Conservation (phyloP, 2,113 vertebrate species). For the Thalassarche chlororhynchos region DNA sequence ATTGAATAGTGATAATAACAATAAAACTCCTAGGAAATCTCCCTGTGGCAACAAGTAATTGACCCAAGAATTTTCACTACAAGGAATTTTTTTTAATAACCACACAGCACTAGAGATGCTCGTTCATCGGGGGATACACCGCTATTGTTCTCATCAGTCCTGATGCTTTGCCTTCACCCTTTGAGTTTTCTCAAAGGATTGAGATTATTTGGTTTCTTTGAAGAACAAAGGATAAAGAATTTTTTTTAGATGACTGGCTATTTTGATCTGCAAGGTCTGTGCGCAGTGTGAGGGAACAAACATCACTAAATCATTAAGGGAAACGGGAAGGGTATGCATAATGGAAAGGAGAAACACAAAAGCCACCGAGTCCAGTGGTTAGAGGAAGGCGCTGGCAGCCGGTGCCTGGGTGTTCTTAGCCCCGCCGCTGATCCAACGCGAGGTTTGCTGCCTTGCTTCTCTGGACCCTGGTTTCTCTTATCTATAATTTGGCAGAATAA, state of each 20-base stretch:
- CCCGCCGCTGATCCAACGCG: background rate
- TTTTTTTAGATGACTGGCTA: slow-evolving; percentile 74
- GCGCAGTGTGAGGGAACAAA: slow-evolving; percentile 73
- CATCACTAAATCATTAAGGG: slow-evolving; percentile 75
- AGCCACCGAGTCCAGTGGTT: background rate
- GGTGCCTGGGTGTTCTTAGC: background rate
- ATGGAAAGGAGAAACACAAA: slow-evolving; percentile 66
- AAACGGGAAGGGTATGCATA: slow-evolving; percentile 63
- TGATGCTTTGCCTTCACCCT: slow-evolving; percentile 72
- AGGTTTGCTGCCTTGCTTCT: background rate
- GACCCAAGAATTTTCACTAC: slow-evolving; percentile 67
- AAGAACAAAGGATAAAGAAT: slow-evolving; percentile 69
- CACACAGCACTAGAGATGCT: slow-evolving; percentile 47
- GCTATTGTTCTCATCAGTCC: slow-evolving; percentile 69
- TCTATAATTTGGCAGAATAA: background rate
- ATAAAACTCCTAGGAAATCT: slow-evolving; percentile 58
- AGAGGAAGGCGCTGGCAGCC: background rate
- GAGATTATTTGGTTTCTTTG: slow-evolving; percentile 75
- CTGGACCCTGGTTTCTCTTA: background rate
- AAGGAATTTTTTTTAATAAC: slow-evolving; percentile 65
- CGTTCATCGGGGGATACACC: slow-evolving; percentile 44
- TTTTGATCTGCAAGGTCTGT: slow-evolving; percentile 72
- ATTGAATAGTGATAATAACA: slow-evolving; percentile 20
- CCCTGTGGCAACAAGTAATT: slow-evolving; percentile 72
- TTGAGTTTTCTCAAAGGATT: slow-evolving; percentile 74